Evolutionary conservation across 2,797 vertebrate genomes (phyloP).

Genomic region (Fringilla coelebs): DNA sequence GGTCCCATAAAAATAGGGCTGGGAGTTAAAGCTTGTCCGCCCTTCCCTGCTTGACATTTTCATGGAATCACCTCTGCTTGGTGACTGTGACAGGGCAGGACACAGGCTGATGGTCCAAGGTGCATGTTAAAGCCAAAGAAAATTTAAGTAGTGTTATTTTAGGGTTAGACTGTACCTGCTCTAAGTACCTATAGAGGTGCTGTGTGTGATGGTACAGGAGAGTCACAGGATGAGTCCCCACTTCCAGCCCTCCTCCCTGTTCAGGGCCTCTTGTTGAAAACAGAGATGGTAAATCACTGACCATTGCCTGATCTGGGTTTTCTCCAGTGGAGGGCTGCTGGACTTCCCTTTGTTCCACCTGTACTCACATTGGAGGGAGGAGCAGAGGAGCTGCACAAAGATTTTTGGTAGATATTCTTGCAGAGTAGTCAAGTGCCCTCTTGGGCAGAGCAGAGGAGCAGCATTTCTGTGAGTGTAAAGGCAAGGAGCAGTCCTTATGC

Average conservation of each 20-base stretch:
- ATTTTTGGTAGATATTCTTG: background rate
- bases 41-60: slow-evolving; percentile 60
- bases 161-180: background rate
- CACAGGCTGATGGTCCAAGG: background rate
- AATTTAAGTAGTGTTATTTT: background rate
- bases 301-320: background rate
- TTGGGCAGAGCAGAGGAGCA: background rate
- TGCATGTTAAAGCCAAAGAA: background rate
- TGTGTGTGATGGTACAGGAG: background rate
- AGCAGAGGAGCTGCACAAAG: background rate
- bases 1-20: slow-evolving; percentile 52
- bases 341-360: background rate
- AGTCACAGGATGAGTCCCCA: background rate
- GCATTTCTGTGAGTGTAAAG: background rate
- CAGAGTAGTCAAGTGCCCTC: background rate
- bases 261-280: background rate
- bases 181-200: background rate
- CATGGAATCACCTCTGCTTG: slow-evolving; percentile 33
- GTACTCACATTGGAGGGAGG: background rate
- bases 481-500: background rate
- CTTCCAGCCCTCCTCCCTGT: background rate
- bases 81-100: slow-evolving; percentile 16
- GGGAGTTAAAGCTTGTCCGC: slow-evolving; percentile 49
- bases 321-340: background rate
- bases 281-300: background rate